Conservation (phyloP, 2,888 invertebrate species). For the Agrypnus murinus region DNA sequence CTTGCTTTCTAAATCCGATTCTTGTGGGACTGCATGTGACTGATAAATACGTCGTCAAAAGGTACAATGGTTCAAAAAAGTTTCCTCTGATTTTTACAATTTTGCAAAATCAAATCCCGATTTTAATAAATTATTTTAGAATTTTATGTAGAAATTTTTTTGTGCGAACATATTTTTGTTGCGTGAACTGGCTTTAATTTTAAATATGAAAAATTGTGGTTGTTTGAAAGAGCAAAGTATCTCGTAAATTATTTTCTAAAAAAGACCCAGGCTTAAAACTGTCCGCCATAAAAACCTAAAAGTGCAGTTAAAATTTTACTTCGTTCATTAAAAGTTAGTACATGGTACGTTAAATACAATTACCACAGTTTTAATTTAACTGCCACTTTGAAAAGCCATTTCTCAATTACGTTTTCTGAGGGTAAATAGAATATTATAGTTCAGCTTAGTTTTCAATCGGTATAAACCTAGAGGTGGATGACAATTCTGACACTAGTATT, state of each 20-base stretch:
- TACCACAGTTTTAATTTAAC: slow-evolving; percentile 12
- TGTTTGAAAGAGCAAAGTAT: not conserved
- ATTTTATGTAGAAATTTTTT: too few relatives aligned
- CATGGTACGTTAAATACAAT: slow-evolving; percentile 9
- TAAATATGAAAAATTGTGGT: too few relatives aligned
- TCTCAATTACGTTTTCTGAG: too few relatives aligned
- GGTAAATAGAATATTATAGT: too few relatives aligned
- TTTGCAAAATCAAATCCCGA: not conserved
- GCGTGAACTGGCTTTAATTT: too few relatives aligned
- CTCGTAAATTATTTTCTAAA: slow-evolving; percentile 6
- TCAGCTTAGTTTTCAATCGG: too few relatives aligned
- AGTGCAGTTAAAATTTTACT: slow-evolving; percentile 20
- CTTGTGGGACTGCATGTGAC: slow-evolving; percentile 51
- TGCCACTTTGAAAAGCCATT: not conserved
- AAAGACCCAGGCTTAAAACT: slow-evolving; percentile 5
- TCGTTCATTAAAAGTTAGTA: slow-evolving; percentile 8
- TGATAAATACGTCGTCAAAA: slow-evolving; percentile 50
- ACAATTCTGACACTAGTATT: too few relatives aligned
- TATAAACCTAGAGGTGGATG: too few relatives aligned
- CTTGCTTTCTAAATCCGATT: slow-evolving; percentile 51
- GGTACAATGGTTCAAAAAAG: slow-evolving; percentile 45
- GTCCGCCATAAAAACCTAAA: slow-evolving; percentile 18
- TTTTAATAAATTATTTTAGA: not conserved
- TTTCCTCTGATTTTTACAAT: slow-evolving; percentile 26
- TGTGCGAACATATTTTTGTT: too few relatives aligned